These are phyloP conservation scores for Momotus momota DNA, from an alignment of 2,797 vertebrate genomes.

Conservation along the genomic window DNA sequence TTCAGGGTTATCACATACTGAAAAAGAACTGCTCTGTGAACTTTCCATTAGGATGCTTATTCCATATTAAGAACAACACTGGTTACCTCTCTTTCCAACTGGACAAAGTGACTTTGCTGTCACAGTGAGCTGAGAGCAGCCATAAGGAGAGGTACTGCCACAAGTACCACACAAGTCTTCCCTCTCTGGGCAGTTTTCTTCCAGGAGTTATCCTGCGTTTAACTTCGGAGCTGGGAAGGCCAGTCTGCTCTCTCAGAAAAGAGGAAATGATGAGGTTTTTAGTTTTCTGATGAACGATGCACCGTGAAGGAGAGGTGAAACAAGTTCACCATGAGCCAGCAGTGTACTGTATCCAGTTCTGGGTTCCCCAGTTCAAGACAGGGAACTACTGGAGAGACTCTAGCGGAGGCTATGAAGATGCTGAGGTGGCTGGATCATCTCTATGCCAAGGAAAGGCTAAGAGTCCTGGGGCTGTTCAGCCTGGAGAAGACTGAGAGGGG, in stretches of 20 bases:
- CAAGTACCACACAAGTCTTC: background rate
- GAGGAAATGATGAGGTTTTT: background rate
- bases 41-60: background rate
- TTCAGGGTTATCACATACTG: background rate
- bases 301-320: background rate
- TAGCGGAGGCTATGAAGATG: background rate
- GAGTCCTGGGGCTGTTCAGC: background rate
- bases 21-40: background rate
- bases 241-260: background rate
- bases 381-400: background rate
- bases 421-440: background rate
- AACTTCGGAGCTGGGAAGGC: background rate
- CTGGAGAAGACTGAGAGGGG: background rate
- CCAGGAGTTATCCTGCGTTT: background rate
- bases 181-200: background rate
- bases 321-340: background rate
- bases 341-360: background rate
- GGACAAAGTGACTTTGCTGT: background rate
- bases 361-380: background rate
- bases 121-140: accelerated
- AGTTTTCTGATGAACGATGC: background rate
- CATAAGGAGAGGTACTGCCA: background rate
- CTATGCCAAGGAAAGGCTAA: background rate
- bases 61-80: background rate
- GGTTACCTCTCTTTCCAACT: background rate